Base-by-base conservation (phyloP, 2,113 vertebrate species). In the Condylura cristata region DNA sequence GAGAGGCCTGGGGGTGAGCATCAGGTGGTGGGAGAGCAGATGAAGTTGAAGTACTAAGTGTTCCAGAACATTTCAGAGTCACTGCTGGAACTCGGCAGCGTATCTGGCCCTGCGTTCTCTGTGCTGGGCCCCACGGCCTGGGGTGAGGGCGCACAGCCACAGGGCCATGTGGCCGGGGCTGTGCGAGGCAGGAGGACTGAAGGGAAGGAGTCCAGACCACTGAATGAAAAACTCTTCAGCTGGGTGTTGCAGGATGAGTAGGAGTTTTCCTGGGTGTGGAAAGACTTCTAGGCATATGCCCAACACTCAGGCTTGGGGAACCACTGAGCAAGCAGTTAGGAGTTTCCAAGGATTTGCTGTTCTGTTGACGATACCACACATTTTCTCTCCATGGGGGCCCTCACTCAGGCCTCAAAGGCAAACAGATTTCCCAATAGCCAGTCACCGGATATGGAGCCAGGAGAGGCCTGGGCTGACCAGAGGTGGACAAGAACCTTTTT, bases 401-500 rank as follows among this genome's bases (percentile, higher is more conserved):
- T 71, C 6, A 2, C 83, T 34, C 32, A 20, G 70, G 71, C 84
- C 74, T 76, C 34, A 17, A 41, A 76, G 79, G 84, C 72, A 96
- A 93, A 91, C 60, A 85, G 32, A 66, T 61, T 85, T 87, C 79
- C 61, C 84, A 93, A 66, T 11, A 18, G 24, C 61, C n/a, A 6
- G 60, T 32, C 22, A 10, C 53, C 12, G 51, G 83, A 86, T 88
- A 39, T 65, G 46, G 44, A 60, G 74, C 76, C 86, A 70, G 51
- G 44, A 41, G 71, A 74, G 72, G 18, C 78, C 90, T 22, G 41
- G 74, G 82, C 71, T 86, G 61, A 80, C 93, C 88, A 34, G 68
- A 68, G 48, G 84, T 30, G 80, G 91, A 96, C 95, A 95, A 96
- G 93, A 75, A 48, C 39, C 41, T 39, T 51, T 95, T 95, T 96